phyloP scores from a whole-genome alignment of 2,797 vertebrate genomes.

The Manis javanica region DNA sequence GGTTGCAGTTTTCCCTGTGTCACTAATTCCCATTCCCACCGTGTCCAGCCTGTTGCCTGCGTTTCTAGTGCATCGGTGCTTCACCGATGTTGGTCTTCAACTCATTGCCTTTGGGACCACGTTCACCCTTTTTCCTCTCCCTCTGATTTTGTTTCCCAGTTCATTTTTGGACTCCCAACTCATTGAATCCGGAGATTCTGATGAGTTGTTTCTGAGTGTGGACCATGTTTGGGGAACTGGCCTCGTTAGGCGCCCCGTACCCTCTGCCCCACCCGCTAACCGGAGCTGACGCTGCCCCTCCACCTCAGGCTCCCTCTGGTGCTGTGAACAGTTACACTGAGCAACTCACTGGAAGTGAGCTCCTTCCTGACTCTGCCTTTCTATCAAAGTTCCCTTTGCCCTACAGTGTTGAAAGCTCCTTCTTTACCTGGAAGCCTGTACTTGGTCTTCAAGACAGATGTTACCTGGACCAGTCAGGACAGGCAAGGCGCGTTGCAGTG shows the following conservation, averaged over 20 bases:
- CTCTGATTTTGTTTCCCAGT: background rate
- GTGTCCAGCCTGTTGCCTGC: too few species aligned
- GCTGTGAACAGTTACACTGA: background rate
- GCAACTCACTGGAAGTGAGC: background rate
- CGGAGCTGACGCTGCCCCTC: background rate
- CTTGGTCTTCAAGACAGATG: background rate
- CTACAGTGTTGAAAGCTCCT: background rate
- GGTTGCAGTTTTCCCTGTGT: background rate
- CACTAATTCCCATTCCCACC: background rate
- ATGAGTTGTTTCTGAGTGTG: background rate
- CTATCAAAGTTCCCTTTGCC: background rate
- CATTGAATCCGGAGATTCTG: background rate
- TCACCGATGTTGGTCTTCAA: too few species aligned
- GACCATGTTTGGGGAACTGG: background rate
- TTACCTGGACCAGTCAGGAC: background rate
- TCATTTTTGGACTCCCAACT: background rate
- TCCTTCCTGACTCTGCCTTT: background rate
- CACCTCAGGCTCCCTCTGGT: background rate
- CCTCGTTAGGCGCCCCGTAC: background rate
- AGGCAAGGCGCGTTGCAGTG: background rate
- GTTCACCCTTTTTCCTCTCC: background rate
- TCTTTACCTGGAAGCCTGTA: background rate
- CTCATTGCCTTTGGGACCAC: background rate
- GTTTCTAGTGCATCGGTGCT: background rate
- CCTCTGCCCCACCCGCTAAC: background rate